Conservation (phyloP, 2,113 vertebrate species). For the Silurus asotus region DNA sequence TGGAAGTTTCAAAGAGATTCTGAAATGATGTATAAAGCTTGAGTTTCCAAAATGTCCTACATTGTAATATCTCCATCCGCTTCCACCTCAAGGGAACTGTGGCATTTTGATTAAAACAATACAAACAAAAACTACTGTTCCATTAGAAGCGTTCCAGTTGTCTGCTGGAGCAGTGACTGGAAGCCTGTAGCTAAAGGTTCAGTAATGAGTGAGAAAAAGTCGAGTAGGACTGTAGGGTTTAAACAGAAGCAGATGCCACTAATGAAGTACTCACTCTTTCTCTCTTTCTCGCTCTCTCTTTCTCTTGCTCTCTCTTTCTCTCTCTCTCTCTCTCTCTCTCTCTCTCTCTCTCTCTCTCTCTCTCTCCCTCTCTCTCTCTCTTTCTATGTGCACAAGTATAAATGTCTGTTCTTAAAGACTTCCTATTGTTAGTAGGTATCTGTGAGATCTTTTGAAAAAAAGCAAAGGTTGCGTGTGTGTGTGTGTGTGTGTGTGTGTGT, state of each 20-base stretch:
- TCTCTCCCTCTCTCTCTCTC: conserved; percentile 28
- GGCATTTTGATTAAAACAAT: conserved; percentile 54
- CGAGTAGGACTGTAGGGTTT: conserved; percentile 59
- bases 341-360: conserved; percentile 29
- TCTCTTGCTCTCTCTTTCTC: conserved; percentile 18
- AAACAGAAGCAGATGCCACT: conserved; percentile 74
- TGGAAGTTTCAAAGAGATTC: conserved; percentile 54
- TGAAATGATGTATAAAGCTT: conserved; percentile 54
- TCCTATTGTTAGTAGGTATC: conserved; percentile 29
- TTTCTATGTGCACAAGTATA: not conserved
- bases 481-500: conserved; percentile 9
- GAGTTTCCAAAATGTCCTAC: conserved; percentile 41
- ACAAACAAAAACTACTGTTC: conserved; percentile 55
- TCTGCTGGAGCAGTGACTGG: conserved; percentile 57
- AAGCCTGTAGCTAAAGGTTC: conserved; percentile 59
- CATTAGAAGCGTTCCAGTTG: conserved; percentile 59
- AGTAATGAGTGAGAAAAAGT: conserved; percentile 64
- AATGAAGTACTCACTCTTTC: conserved; percentile 61
- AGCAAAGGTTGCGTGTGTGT: conserved; percentile 19
- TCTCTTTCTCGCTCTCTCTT: conserved; percentile 33
- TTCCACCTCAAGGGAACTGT: conserved; percentile 54
- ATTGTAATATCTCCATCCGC: conserved; percentile 41
- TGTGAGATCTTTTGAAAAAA: conserved; percentile 10
- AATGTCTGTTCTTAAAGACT: conserved; percentile 27
- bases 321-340: conserved; percentile 29